Evolutionary conservation across 2,113 vertebrate species (phyloP), one percentile per base, ranked within the genome.

Genomic region (Corythornis madagascariensis): DNA sequence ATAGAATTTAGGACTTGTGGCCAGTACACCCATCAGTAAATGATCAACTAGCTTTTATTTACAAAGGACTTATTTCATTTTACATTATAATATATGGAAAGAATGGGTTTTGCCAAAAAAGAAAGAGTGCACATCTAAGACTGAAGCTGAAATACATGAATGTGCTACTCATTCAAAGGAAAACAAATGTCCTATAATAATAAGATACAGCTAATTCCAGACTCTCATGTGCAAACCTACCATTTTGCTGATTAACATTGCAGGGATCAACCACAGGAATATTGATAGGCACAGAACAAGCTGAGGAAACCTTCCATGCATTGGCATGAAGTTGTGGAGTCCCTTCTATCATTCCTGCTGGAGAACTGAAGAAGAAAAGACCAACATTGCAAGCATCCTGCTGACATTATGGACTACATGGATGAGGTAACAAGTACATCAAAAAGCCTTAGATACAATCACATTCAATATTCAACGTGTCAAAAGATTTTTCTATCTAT

Each of bases 331-430:
- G 98, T 93, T 99, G 99, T 47, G 99, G 99, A 2, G 99, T 99
- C 24, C 98, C 99, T 97, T 99, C 99, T 88, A 99, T 99, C 99
- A 99, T 99, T 57, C 99, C 99, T 61, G 98, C 98, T 56, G 99
- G 99, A 95, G 99, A 99, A 50, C 99, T 99, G 88, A 42, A 94
- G 90, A 87, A 33, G 38, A 93, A 87, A 83, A 63, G 10, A 57
- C 35, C 6, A 63, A 50, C 16, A 59, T 31, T 72, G 59, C 33
- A 93, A 38, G 64, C 1, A 0, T 63, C 28, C 74, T 76, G 31
- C 24, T 79, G 71, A 56, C 15, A 11, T 69, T 52, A 64, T 17
- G 19, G 43, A 50, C 42, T 66, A 25, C n/a, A 17, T 9, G 5
- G 8, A 9, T 65, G 10, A 65, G 31, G 66, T 78, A 1, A 6